phyloP scores from a whole-genome alignment of 2,888 invertebrate genomes.

The Lissonota sp. region DNA sequence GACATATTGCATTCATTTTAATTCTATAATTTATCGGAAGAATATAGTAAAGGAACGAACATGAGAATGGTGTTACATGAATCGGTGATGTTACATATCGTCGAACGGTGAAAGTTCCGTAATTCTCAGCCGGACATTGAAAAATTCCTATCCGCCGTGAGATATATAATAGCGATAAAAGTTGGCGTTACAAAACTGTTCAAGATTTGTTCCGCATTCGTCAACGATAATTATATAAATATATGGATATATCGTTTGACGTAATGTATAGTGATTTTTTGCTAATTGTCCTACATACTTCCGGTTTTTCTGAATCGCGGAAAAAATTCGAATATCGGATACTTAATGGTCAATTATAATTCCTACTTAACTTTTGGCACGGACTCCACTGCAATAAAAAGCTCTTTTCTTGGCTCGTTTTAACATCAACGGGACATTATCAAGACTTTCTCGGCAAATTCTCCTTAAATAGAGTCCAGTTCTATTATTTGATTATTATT shows the following conservation, averaged over 20 bases:
- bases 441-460: no score
- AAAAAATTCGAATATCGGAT: conserved; percentile 4
- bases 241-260: conserved; percentile 5
- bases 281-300: conserved; percentile 26
- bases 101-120: conserved; percentile 3
- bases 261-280: neutral
- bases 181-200: neutral
- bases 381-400: no score
- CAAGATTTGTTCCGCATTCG: conserved; percentile 54
- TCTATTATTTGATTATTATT: no score
- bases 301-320: conserved; percentile 22
- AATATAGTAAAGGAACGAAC: no score
- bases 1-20: no score
- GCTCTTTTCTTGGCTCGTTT: no score
- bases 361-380: conserved; percentile 22
- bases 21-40: no score
- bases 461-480: no score
- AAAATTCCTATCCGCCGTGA: neutral
- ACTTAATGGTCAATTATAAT: conserved; percentile 26
- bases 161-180: neutral
- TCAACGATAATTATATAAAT: neutral
- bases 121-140: neutral
- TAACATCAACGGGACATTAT: no score
- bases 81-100: conserved; percentile 16
- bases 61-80: neutral